Evolutionary conservation across 2,113 vertebrate genomes (phyloP), one percentile per base, ranked within the genome.

Genomic region (Monopterus albus): DNA sequence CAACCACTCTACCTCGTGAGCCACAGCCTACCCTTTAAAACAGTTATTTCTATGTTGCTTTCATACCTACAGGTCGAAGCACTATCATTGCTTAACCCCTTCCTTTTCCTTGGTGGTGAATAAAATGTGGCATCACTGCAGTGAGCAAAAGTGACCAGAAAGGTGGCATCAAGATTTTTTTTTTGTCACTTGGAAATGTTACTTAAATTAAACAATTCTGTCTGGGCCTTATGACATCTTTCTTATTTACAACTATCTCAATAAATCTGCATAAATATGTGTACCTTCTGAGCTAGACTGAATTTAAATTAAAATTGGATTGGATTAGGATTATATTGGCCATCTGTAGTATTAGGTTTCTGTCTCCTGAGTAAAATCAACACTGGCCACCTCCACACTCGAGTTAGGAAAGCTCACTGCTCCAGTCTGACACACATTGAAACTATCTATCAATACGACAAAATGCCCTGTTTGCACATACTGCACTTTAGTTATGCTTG

Each of bases 401-500:
- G 36, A 69, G 42, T 57, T 29, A 58, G n/a, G 31, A 68, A 70
- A 52, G 69, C 66, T 78, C 47, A 20, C 17, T 39, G 35, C 63
- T 43, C 52, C 40, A 33, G 55, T 45, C 63, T 73, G 46, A 70
- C 59, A 67, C 40, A 56, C 52, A 60, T 39, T 33, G 45, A 55
- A 71, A 53, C 20, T 1, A 82, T 86, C 70, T 68, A 79, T 79
- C 78, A 81, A 57, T 39, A 51, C 28, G 33, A 51, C 66, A 72
- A 82, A 63, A 81, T 18, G 55, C 20, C 57, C 56, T 55, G 58
- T 78, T 75, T 87, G 53, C 73, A 79, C 60, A 69, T 75, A 55
- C 20, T 25, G 43, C 59, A 64, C 72, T 72, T 82, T 80, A 87
- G 72, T 85, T 81, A 82, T 82, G 78, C 79, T 81, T 81, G 52